Conservation (phyloP, 2,113 vertebrate genomes). For the Parotia lawesii region DNA sequence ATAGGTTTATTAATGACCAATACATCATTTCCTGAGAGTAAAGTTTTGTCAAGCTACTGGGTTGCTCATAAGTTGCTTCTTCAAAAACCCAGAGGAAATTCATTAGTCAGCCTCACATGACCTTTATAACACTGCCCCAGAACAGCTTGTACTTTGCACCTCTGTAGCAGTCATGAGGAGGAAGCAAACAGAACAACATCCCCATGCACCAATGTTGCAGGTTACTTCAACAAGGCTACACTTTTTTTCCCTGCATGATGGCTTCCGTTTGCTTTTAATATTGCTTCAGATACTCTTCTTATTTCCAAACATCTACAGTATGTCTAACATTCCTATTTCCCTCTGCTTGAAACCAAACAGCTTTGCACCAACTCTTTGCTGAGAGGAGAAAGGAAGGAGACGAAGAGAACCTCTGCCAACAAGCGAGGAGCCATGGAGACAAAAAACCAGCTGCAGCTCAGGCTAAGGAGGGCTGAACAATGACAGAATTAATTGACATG, state of each 20-base stretch:
- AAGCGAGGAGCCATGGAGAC: not conserved
- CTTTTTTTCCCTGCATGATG: not conserved
- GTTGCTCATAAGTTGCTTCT: not conserved
- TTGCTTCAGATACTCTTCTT: not conserved
- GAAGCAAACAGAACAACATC: not conserved
- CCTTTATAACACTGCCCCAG: not conserved
- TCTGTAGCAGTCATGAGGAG: not conserved
- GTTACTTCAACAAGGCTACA: not conserved
- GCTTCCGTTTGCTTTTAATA: accelerated
- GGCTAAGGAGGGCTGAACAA: not conserved
- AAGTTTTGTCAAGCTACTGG: not conserved
- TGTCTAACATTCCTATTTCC: not conserved
- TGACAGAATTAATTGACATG: not conserved
- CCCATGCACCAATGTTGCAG: not conserved
- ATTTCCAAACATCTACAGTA: not conserved
- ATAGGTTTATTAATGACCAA: not conserved
- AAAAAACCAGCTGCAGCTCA: not conserved
- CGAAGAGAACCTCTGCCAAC: not conserved
- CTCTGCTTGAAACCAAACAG: not conserved
- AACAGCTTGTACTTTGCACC: not conserved
- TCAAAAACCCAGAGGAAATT: not conserved
- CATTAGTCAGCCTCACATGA: not conserved
- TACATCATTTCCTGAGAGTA: not conserved
- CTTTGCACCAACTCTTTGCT: not conserved
- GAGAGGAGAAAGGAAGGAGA: not conserved